Conservation (phyloP, 30 jellyfish, hydroid and myxozoan species). For the Sanderia malayensis region DNA sequence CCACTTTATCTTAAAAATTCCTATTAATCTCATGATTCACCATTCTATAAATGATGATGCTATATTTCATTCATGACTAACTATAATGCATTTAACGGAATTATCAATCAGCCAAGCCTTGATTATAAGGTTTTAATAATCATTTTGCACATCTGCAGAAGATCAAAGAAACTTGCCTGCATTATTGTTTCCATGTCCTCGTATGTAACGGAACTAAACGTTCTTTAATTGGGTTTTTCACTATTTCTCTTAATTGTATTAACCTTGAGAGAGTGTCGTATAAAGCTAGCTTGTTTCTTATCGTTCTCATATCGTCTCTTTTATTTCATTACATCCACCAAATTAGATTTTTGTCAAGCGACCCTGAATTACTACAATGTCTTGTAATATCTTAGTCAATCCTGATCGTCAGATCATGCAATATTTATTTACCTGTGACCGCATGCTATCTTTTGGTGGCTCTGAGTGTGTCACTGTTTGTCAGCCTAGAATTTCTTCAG, state of each 20-base stretch:
- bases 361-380: constrained; percentile 42
- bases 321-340: constrained; percentile 30
- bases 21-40: no score
- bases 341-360: constrained; percentile 56
- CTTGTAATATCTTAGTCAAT: constrained; percentile 34
- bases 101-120: neutral
- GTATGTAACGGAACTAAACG: neutral
- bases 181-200: neutral
- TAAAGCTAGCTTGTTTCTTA: neutral
- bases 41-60: no score
- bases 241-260: constrained; percentile 2
- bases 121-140: no score
- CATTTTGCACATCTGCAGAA: neutral
- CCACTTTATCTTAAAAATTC: no score
- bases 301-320: constrained; percentile 20
- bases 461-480: no score
- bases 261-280: constrained; percentile 11
- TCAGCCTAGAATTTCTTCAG: no score
- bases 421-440: constrained; percentile 8
- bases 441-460: no score
- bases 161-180: no score
- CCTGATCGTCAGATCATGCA: constrained; percentile 17
- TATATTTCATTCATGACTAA: no score
- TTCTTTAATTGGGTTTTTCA: neutral
- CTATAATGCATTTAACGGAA: neutral